Evolutionary conservation across 2,888 invertebrate genomes (phyloP), one percentile per base, ranked within the genome.

Genomic region (Cetonia aurata): DNA sequence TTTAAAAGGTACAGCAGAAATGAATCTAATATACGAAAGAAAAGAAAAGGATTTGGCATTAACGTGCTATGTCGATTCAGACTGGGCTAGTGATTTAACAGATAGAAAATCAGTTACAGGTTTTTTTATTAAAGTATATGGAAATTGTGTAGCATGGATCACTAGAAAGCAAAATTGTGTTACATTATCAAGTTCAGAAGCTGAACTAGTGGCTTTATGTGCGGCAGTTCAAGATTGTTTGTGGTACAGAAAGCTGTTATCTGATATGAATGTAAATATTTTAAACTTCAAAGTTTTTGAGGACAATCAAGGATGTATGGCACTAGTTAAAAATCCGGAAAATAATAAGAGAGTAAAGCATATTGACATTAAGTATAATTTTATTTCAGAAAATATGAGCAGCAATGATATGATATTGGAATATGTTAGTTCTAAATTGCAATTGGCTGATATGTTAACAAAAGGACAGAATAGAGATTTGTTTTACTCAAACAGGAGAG

Each of bases 141-240:
- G 48, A 1, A 48, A 48, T 48, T n/a, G n/a, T n/a, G 48, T 48
- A 2, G 12, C 48, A n/a, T 48, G 48, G 48, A 48, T n/a, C 12
- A 48, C n/a, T n/a, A 10, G 48, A 48, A 48, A 48, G n/a, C 48
- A 48, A 59, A 71, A 46, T 2, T 62, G 62, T 46, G 42, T 69
- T n/a, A 15, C 62, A 0, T 37, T 71, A 13, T 71, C 69, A 25
- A 69, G 46, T 8, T 41, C 71, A 33, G 71, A 71, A 13, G 71
- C 71, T 37, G 56, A 69, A 60, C 25, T 69, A 31, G 2, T 62
- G 10, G 55, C 55, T 0, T 67, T 67, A 55, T 55, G 44, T 25
- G 6, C 15, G 15, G 33, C 42, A 41, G 1, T 44, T 0, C 15
- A 15, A 8, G 42, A 67, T 31, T 15, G 19, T 37, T 13, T 53